Base-by-base conservation (phyloP, 2,113 vertebrate genomes). In the Tricholaema leucomelas region DNA sequence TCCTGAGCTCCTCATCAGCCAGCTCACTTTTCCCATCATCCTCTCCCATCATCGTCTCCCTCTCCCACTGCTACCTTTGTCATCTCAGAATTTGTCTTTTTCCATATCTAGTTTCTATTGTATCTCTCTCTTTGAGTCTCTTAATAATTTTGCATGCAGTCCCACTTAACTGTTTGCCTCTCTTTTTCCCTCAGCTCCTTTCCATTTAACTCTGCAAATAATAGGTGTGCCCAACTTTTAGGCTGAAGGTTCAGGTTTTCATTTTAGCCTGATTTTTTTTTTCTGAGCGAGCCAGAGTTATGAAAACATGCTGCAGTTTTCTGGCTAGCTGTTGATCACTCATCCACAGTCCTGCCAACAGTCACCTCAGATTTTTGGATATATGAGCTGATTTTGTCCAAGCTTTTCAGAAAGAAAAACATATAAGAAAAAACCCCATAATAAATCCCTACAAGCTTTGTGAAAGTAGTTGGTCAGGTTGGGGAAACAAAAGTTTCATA, bases 111-210 rank as follows among this genome's bases (percentile, higher is more conserved):
- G 59, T 55, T 11, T 50, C 48, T 54, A 11, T 60, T 2, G 3
- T 48, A 63, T 15, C 3, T 59, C 13, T 33, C 3, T 27, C 10
- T 78, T 15, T 48, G 35, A 66, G 21, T 78, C 4, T 8, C 50
- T 88, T 48, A 60, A 33, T 73, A 65, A 91, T 69, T 56, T 60
- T 2, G 36, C 6, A 5, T 44, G 31, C 44, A 40, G 58, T 67
- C 16, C 17, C 36, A 19, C 10, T 73, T 55, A 5, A 10, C 8
- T 66, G 4, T 42, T 66, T 23, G 4, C 61, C 20, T 50, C 16
- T 10, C 1, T 12, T 30, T 16, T 7, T 19, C 9, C 42, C 56
- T 5, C 44, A 20, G 23, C 3, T 2, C 6, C 15, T 5, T 5
- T 9, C 8, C 3, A 38, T 30, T 63, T 82, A 44, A 50, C 28